Conservation (phyloP, 1,140 invertebrate genomes). For the Nomia melanderi region DNA sequence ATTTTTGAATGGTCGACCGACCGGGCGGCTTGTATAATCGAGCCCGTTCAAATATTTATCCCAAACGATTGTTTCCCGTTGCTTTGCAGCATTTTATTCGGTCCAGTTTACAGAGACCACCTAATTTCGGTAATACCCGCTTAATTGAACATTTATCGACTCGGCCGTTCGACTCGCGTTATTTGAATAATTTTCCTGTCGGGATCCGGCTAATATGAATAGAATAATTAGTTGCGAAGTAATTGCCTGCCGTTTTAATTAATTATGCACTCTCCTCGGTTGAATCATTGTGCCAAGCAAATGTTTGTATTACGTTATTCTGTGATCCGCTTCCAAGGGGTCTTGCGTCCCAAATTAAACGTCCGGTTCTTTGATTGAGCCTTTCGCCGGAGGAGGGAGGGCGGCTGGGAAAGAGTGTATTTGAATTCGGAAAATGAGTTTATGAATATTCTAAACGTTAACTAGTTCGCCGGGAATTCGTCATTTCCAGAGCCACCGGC, state of each 20-base stretch:
- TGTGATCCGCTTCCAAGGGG: background rate
- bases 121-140: background rate
- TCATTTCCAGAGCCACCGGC: background rate
- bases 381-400: background rate
- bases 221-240: slow-evolving; percentile 6
- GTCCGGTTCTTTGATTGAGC: background rate
- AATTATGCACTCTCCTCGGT: background rate
- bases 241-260: slow-evolving; percentile 1
- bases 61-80: background rate
- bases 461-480: background rate
- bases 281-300: background rate
- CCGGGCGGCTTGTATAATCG: background rate
- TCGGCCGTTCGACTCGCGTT: background rate
- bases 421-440: background rate
- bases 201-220: background rate
- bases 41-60: background rate
- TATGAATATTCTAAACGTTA: background rate
- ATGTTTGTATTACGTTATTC: slow-evolving; percentile 6
- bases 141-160: slow-evolving; percentile 1
- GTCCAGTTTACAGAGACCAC: background rate
- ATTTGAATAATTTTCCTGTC: slow-evolving; percentile 1
- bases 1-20: background rate
- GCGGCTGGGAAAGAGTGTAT: background rate
- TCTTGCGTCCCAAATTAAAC: background rate
- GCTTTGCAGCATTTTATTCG: background rate